A percentile compares a stretch with the other conserved stretches of the same genome.
These are phyloP conservation scores for Alviniconcha strummeri DNA, from an alignment of 2,888 invertebrate species.

Conservation along the genomic window DNA sequence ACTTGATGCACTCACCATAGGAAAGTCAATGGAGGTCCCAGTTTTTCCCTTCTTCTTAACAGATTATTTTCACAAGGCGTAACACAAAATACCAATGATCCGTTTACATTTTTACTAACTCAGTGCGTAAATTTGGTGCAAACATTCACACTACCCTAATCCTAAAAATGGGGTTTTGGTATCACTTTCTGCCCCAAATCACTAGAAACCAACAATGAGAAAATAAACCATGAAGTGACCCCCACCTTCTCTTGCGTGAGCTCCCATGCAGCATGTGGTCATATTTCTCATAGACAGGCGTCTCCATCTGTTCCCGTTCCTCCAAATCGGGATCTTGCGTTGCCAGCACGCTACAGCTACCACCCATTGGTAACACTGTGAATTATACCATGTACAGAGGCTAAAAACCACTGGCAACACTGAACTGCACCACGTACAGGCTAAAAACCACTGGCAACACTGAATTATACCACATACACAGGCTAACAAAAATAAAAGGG, in stretches of 20 bases:
- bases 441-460: not conserved
- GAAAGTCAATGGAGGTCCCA: no score
- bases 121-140: no score
- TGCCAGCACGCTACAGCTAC: conserved; percentile 87
- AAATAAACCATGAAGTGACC: no score
- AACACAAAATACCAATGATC: no score
- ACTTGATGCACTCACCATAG: no score
- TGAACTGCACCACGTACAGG: not conserved
- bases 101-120: no score
- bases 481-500: not conserved
- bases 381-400: not conserved
- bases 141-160: no score
- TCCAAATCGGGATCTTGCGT: conserved; percentile 84
- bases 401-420: not conserved
- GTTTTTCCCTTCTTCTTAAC: no score
- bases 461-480: not conserved
- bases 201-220: no score
- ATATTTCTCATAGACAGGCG: conserved; percentile 90
- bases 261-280: conserved; percentile 91
- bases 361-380: conserved; percentile 84
- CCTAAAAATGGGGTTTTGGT: no score
- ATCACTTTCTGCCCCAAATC: no score
- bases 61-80: no score
- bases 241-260: conserved; percentile 80
- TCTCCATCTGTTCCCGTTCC: conserved; percentile 65